Conservation (phyloP, 2,797 vertebrate species). For the Diplodus sargus region DNA sequence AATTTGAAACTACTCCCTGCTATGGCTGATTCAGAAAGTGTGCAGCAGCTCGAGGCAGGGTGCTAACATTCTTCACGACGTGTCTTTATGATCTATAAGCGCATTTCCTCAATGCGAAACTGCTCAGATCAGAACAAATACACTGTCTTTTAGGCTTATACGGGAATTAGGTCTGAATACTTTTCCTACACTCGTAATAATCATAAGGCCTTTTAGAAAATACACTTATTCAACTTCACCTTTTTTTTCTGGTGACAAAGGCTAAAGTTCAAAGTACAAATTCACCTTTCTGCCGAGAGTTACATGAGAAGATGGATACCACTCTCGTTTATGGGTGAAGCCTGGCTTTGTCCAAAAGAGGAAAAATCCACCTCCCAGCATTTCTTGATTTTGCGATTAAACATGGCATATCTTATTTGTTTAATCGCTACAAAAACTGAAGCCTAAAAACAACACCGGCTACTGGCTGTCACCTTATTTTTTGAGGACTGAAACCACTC, state of each 20-base stretch:
- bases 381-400: too few species aligned
- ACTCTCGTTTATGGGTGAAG: not conserved
- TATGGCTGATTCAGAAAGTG: slow-evolving; percentile 31
- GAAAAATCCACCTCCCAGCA: not conserved
- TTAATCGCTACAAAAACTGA: not conserved
- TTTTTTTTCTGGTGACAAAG: too few species aligned
- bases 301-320: not conserved
- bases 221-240: not conserved
- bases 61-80: slow-evolving; percentile 18
- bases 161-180: not conserved
- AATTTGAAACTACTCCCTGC: slow-evolving; percentile 27
- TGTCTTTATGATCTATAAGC: not conserved
- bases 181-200: not conserved
- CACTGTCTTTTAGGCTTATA: not conserved
- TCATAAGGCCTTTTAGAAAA: not conserved
- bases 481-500: too few species aligned
- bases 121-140: not conserved
- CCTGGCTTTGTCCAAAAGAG: not conserved
- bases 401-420: not conserved
- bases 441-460: too few species aligned
- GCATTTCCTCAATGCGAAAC: slow-evolving; percentile 5
- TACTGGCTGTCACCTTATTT: too few species aligned
- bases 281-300: not conserved
- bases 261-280: too few species aligned
- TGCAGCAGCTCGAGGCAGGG: slow-evolving; percentile 25